Evolutionary conservation across 2,113 vertebrate species (phyloP), one percentile per base, ranked within the genome.

Genomic region (Ciconia stormi): DNA sequence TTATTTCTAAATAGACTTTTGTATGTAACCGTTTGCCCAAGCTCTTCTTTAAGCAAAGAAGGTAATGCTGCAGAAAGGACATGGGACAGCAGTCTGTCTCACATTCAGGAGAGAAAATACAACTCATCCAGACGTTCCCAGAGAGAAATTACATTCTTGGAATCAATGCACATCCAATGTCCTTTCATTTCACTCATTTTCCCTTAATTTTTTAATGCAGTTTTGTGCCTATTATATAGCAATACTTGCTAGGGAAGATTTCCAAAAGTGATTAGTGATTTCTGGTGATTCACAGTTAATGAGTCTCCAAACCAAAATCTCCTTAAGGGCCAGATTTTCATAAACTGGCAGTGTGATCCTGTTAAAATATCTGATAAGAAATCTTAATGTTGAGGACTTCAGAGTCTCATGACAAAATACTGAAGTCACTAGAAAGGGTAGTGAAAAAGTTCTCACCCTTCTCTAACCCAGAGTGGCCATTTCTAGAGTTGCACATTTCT

Each of bases 221-320:
- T 56, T 92, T 83, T 81, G 16, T 93, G 63, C 40, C 63, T 89
- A 16, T 53, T 66, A 52, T 29, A 23, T 17, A 9, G 26, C 63
- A 65, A 79, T 62, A 76, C 38, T 72, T 59, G 15, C 56, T 52
- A 82, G n/a, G 11, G 22, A 85, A 74, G 50, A 55, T 63, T 91
- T 93, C 38, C 47, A 71, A 18, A 93, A 71, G 55, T 34, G 34
- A 90, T 82, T 36, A 76, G 47, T 67, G 82, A 69, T 85, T 91
- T 91, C 70, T 89, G 55, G 40, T 4, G 1, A 73, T 83, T 76
- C 32, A 50, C 23, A 46, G 50, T 81, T 91, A 78, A 32, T n/a
- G 5, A 87, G 25, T 55, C 26, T 90, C 66, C 66, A 76, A 85
- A 3, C 7, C 53, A 82, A 67, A 50, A 79, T 74, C 40, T 82